Conservation (phyloP, 2,797 vertebrate species). For the Galagoides demidoff region DNA sequence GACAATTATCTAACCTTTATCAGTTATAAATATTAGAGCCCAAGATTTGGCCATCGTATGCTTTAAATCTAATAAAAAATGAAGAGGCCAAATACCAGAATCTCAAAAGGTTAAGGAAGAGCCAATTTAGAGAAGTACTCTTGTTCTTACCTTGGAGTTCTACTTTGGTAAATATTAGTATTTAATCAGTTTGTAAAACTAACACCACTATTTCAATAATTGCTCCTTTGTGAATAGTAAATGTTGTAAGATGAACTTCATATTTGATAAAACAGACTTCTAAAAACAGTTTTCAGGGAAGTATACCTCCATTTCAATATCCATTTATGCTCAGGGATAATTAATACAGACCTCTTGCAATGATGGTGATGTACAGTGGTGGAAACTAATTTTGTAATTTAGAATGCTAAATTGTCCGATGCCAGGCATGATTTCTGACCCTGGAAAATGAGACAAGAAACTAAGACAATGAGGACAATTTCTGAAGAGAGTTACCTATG, state of each 20-base stretch:
- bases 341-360: constrained; percentile 78
- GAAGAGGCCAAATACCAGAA: constrained; percentile 74
- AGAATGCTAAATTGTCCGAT: constrained; percentile 93
- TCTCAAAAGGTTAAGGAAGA: constrained; percentile 64
- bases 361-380: constrained; percentile 81
- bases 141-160: constrained; percentile 78
- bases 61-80: constrained; percentile 73
- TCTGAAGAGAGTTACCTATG: constrained; percentile 90
- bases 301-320: constrained; percentile 78
- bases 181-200: constrained; percentile 79
- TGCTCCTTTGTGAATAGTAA: constrained; percentile 83
- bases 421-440: constrained; percentile 94
- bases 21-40: constrained; percentile 68
- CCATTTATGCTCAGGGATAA: constrained; percentile 77
- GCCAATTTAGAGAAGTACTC: constrained; percentile 78
- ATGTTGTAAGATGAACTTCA: constrained; percentile 85
- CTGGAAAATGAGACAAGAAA: constrained; percentile 94
- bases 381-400: constrained; percentile 83
- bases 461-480: constrained; percentile 92
- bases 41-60: constrained; percentile 82
- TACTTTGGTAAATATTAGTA: constrained; percentile 82
- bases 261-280: constrained; percentile 85
- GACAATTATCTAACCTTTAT: constrained; percentile 67
- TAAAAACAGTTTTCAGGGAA: constrained; percentile 80
- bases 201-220: constrained; percentile 82